A percentile compares a stretch with the other conserved stretches of the same genome.
These are phyloP conservation scores for Thera britannica DNA, from an alignment of 2,888 invertebrate genomes.

Conservation along the genomic window DNA sequence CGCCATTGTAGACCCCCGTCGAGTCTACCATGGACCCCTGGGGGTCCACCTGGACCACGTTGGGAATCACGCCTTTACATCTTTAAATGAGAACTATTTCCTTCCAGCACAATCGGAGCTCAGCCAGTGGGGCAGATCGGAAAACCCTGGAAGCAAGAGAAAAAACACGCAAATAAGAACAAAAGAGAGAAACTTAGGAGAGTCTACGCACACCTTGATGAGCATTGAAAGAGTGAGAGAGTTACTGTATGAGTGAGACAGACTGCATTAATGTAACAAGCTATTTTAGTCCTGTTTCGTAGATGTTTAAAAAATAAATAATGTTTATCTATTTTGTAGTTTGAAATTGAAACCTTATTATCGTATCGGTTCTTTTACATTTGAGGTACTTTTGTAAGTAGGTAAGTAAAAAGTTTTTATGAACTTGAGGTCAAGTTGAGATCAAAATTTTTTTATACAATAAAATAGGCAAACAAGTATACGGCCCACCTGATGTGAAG, in stretches of 20 bases:
- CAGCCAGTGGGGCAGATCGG: conserved; percentile 59
- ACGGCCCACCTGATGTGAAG: too few species aligned
- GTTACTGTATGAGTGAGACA: conserved; percentile 20
- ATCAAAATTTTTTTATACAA: too few species aligned
- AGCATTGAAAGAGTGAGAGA: conserved; percentile 81
- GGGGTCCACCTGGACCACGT: too few species aligned
- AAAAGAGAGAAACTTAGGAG: conserved; percentile 96
- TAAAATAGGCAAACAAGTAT: too few species aligned
- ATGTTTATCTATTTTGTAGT: conserved; percentile 20
- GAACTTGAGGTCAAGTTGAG: too few species aligned
- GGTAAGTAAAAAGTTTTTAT: too few species aligned
- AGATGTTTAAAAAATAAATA: conserved; percentile 22
- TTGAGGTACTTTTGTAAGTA: too few species aligned
- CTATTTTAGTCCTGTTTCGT: conserved; percentile 17
- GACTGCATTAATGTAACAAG: conserved; percentile 16
- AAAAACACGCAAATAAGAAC: conserved; percentile 94
- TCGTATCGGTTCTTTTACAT: not conserved
- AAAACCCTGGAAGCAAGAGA: conserved; percentile 92
- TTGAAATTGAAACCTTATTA: not conserved
- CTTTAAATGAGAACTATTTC: conserved; percentile 18
- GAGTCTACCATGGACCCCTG: too few species aligned
- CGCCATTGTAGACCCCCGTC: too few species aligned
- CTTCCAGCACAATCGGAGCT: conserved; percentile 61
- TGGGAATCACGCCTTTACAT: not conserved
- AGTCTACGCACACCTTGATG: conserved; percentile 93